phyloP scores from a whole-genome alignment of 2,113 vertebrate genomes.

The Ceyx margarethae region DNA sequence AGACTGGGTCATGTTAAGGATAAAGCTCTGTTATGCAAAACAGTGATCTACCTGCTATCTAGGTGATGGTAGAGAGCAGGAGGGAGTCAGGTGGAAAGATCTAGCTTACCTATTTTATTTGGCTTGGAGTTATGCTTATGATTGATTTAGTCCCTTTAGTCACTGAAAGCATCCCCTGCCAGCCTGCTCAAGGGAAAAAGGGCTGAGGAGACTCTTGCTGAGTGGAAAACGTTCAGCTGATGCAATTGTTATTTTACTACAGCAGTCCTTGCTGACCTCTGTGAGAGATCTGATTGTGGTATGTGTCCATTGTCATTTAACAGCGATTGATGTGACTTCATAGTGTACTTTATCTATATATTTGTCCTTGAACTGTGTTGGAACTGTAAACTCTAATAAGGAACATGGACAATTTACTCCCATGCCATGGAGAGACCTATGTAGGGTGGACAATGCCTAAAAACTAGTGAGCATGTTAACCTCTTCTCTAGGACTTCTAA shows the following conservation, averaged over 20 bases:
- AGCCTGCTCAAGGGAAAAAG: background rate
- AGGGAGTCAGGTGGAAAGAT: background rate
- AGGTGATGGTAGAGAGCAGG: background rate
- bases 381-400: background rate
- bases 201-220: background rate
- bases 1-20: background rate
- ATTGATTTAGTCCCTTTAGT: background rate
- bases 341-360: background rate
- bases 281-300: background rate
- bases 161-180: background rate
- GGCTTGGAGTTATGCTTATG: background rate
- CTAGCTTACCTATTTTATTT: background rate
- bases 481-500: background rate
- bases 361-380: background rate
- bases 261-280: background rate
- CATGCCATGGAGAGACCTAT: background rate
- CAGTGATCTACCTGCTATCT: background rate
- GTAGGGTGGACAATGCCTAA: background rate
- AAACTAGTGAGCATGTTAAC: background rate
- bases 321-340: background rate
- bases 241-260: background rate
- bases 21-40: conserved; percentile 9
- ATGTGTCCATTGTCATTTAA: background rate
- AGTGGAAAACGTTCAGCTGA: background rate
- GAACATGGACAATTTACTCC: background rate